These are phyloP conservation scores for Pseudomugil gertrudae DNA, from an alignment of 2,797 vertebrate genomes.

Conservation along the genomic window DNA sequence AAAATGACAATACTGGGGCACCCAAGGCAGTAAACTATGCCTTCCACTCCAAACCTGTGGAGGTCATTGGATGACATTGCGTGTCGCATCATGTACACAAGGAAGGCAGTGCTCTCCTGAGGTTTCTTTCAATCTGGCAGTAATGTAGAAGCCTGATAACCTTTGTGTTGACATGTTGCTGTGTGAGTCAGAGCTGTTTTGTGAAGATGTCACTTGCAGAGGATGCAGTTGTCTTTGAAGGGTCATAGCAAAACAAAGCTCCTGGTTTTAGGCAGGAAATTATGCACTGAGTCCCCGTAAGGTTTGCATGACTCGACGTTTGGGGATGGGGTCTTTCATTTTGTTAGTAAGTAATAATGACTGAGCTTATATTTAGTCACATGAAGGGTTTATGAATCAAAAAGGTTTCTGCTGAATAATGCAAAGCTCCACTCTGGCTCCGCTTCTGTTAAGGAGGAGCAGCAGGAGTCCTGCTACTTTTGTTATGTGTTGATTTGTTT, in stretches of 20 bases:
- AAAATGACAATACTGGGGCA: slow-evolving; percentile 51
- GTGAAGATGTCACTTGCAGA: slow-evolving; percentile 56
- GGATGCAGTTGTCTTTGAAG: slow-evolving; percentile 37
- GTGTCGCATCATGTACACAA: slow-evolving; percentile 20
- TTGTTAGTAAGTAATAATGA: slow-evolving; percentile 59
- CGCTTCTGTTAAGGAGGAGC: slow-evolving; percentile 40
- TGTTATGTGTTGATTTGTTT: slow-evolving; percentile 19
- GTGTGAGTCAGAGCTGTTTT: slow-evolving; percentile 67
- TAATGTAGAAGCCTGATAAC: slow-evolving; percentile 60
- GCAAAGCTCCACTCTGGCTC: slow-evolving; percentile 44
- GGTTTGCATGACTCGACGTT: too few relatives aligned
- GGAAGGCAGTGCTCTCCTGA: slow-evolving; percentile 33
- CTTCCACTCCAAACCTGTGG: slow-evolving; percentile 37
- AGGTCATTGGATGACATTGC: slow-evolving; percentile 56
- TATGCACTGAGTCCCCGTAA: too few relatives aligned
- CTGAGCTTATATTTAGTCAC: slow-evolving; percentile 29
- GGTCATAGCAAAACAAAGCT: slow-evolving; percentile 42
- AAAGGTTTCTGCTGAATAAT: slow-evolving; percentile 63
- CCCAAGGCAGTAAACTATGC: slow-evolving; percentile 45
- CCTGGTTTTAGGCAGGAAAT: slow-evolving; percentile 52
- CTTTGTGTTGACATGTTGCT: slow-evolving; percentile 72
- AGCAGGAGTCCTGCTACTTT: slow-evolving; percentile 7
- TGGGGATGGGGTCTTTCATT: slow-evolving; percentile 14
- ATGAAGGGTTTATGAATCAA: slow-evolving; percentile 45
- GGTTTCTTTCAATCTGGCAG: slow-evolving; percentile 44